phyloP scores from a whole-genome alignment of 2,888 invertebrate genomes.

The Phania funesta region DNA sequence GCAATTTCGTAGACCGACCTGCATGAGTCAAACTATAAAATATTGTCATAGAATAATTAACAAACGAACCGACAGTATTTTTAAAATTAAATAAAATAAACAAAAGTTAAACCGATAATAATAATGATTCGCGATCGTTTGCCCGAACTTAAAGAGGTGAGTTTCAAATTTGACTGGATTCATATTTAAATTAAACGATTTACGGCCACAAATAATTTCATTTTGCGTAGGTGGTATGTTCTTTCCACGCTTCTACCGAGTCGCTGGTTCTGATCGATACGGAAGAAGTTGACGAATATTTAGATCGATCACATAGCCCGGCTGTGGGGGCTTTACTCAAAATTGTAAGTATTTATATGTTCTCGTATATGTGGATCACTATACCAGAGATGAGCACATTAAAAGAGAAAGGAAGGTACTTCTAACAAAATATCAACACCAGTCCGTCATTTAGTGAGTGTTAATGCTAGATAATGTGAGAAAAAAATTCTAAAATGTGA shows the following conservation, averaged over 20 bases:
- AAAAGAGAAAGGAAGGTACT: neutral
- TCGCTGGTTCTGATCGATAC: conserved; percentile 53
- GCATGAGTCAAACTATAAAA: conserved; percentile 31
- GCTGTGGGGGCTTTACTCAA: conserved; percentile 52
- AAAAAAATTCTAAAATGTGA: neutral
- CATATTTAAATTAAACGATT: neutral
- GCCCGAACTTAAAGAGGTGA: conserved; percentile 60
- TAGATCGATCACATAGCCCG: conserved; percentile 33
- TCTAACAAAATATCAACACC: conserved; percentile 8
- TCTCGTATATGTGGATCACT: neutral
- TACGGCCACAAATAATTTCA: neutral
- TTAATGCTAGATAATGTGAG: conserved; percentile 11
- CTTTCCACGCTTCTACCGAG: conserved; percentile 45
- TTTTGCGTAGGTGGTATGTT: conserved; percentile 15
- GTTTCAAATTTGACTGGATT: neutral
- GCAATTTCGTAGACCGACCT: too few species aligned
- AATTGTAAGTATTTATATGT: conserved; percentile 44
- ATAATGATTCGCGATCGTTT: conserved; percentile 62
- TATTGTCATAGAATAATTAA: conserved; percentile 10
- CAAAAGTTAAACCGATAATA: neutral
- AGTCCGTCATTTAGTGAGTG: neutral
- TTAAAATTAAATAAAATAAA: neutral
- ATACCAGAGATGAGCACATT: neutral
- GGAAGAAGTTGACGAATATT: conserved; percentile 35
- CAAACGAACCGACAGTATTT: conserved; percentile 6